Conservation (phyloP, 2,888 invertebrate genomes). For the Keiferia lycopersicella region DNA sequence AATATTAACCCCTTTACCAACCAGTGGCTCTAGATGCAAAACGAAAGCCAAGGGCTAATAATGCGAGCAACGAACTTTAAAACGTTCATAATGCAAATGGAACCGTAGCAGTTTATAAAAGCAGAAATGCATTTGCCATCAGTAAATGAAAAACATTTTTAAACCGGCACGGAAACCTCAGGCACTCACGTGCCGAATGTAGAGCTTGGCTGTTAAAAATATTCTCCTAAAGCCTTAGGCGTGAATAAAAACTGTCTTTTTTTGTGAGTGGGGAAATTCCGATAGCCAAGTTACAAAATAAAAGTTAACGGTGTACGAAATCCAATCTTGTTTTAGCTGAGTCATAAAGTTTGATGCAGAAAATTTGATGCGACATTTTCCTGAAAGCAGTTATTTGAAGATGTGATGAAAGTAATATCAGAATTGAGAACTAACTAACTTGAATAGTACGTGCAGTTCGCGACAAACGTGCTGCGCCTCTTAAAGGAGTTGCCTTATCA, state of each 20-base stretch:
- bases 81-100: constrained; percentile 19
- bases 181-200: constrained; percentile 38
- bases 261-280: not conserved
- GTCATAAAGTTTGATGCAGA: constrained; percentile 15
- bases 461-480: constrained; percentile 58
- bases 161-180: constrained; percentile 34
- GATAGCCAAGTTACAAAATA: not conserved
- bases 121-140: constrained; percentile 6
- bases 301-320: constrained; percentile 7
- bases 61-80: constrained; percentile 13
- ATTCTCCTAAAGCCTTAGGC: not conserved
- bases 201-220: constrained; percentile 15
- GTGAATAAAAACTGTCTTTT: not conserved
- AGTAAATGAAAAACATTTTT: constrained; percentile 28
- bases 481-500: constrained; percentile 45
- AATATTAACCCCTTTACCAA: too few relatives aligned
- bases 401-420: constrained; percentile 35
- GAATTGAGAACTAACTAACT: constrained; percentile 43
- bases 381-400: not conserved
- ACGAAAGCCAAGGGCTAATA: not conserved
- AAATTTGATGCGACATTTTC: constrained; percentile 23
- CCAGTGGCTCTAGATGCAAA: constrained; percentile 7
- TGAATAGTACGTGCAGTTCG: constrained; percentile 46
- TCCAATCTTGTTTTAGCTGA: not conserved
- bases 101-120: constrained; percentile 20